These are phyloP conservation scores for Boleophthalmus pectinirostris DNA, from an alignment of 2,113 vertebrate genomes.

Conservation along the genomic window DNA sequence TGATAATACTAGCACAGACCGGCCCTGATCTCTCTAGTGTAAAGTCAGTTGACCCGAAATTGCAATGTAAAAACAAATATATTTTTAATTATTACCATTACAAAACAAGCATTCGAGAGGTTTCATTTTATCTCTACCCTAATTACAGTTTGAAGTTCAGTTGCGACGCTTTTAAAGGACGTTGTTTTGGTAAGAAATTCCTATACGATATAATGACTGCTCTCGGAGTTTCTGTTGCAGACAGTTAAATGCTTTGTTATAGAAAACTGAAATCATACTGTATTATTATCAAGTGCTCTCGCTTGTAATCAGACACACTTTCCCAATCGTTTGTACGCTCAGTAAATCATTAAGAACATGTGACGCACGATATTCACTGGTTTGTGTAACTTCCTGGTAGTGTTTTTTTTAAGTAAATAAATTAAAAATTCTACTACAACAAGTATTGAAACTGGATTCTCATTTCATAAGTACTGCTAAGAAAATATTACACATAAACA, in stretches of 20 bases:
- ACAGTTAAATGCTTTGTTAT: neutral
- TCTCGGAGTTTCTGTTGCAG: neutral
- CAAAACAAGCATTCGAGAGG: neutral
- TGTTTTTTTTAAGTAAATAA: too few relatives aligned
- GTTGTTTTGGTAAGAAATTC: neutral
- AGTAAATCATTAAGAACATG: neutral
- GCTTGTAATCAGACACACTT: neutral
- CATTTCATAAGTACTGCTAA: too few relatives aligned
- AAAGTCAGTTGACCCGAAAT: neutral
- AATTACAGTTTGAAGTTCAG: neutral
- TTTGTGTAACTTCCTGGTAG: neutral
- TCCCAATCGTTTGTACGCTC: neutral
- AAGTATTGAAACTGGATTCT: too few relatives aligned
- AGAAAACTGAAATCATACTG: neutral
- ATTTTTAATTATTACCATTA: neutral
- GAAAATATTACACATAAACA: too few relatives aligned
- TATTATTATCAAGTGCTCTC: neutral
- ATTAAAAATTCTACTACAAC: too few relatives aligned
- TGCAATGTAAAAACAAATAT: neutral
- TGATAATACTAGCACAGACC: too few relatives aligned
- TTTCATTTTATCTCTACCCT: neutral
- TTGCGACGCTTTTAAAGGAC: neutral
- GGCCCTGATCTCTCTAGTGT: too few relatives aligned
- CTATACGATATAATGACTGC: neutral
- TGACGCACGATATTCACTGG: neutral